Percentiles rank a stretch among this genome's conserved stretches.
Conservation (phyloP, 2,113 vertebrate species). For the Triplophysa siluroides region DNA sequence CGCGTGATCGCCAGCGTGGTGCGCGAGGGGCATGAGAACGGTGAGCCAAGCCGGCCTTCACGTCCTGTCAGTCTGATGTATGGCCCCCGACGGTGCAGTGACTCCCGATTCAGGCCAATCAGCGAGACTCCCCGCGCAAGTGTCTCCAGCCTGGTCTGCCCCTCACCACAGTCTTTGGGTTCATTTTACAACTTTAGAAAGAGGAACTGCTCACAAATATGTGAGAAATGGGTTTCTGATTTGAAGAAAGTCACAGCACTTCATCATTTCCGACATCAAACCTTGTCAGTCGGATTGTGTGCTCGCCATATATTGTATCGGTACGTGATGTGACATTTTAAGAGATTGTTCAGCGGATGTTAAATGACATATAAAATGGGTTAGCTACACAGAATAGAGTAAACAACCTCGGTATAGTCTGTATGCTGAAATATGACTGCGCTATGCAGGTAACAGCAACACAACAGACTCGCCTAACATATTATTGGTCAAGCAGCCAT, state of each 20-base stretch:
- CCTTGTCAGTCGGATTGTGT: not conserved
- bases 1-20: not conserved
- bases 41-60: constrained; percentile 7
- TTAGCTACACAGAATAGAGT: not conserved
- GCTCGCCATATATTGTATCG: not conserved
- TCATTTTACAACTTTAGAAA: constrained; percentile 14
- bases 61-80: constrained; percentile 50
- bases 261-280: constrained; percentile 5
- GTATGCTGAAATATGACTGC: not conserved
- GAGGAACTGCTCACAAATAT: not conserved
- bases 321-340: not conserved
- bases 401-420: not conserved
- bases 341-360: not conserved
- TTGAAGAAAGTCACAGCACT: not conserved
- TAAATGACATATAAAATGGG: not conserved
- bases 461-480: too few relatives aligned
- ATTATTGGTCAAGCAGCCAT: too few relatives aligned
- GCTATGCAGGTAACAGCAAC: too few relatives aligned
- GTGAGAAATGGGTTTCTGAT: not conserved
- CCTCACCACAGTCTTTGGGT: not conserved
- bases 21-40: constrained; percentile 20
- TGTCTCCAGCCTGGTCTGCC: constrained; percentile 30
- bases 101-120: constrained; percentile 59
- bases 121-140: constrained; percentile 48
- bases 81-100: constrained; percentile 37